These are phyloP conservation scores for Diabrotica balteata DNA, from an alignment of 2,888 invertebrate genomes.

Conservation along the genomic window DNA sequence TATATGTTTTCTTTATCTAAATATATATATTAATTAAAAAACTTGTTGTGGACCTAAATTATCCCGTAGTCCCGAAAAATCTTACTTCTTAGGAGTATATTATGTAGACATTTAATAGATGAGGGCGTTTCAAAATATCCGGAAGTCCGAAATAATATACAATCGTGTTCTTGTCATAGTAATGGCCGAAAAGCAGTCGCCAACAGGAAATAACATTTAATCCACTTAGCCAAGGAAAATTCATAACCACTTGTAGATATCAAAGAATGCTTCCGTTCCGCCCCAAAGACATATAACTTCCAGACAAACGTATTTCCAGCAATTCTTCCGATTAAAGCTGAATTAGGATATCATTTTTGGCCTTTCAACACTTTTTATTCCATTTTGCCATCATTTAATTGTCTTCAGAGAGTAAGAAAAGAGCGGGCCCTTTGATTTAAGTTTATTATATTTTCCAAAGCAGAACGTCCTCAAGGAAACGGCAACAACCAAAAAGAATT, in stretches of 20 bases:
- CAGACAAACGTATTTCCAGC: not conserved
- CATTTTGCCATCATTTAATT: slow-evolving; percentile 25
- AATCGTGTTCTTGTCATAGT: no score
- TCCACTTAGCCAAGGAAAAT: not conserved
- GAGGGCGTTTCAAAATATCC: no score
- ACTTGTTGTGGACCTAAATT: no score
- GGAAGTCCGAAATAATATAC: no score
- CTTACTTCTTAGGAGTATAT: no score
- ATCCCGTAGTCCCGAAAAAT: no score
- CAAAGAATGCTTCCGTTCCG: not conserved
- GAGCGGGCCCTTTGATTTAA: slow-evolving; percentile 21
- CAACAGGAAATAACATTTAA: no score
- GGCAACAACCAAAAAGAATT: slow-evolving; percentile 28
- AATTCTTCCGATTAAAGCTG: slow-evolving; percentile 11
- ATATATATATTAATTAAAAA: no score
- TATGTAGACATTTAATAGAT: no score
- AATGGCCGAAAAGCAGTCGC: no score
- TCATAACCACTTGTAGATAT: slow-evolving; percentile 3
- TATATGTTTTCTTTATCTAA: no score
- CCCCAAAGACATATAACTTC: not conserved
- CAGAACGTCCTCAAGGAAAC: slow-evolving; percentile 22
- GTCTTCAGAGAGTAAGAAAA: slow-evolving; percentile 10
- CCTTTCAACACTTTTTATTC: slow-evolving; percentile 16
- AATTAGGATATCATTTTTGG: slow-evolving; percentile 16
- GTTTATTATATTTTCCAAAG: slow-evolving; percentile 27